Conservation (phyloP, 2,888 invertebrate genomes). For the Octodonta nipae region DNA sequence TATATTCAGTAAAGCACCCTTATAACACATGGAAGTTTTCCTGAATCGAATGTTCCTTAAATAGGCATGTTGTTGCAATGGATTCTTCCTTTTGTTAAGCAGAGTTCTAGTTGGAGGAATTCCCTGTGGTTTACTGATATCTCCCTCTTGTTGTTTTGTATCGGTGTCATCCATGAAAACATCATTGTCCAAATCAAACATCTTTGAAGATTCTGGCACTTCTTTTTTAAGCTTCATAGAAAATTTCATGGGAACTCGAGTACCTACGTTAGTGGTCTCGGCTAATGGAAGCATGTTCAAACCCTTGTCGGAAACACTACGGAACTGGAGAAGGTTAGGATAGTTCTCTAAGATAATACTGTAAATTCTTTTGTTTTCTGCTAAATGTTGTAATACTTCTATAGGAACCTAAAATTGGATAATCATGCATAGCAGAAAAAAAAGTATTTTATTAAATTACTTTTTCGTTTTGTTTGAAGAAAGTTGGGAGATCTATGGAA, state of each 20-base stretch:
- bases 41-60: conserved; percentile 58
- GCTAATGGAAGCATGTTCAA: conserved; percentile 29
- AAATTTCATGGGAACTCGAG: conserved; percentile 45
- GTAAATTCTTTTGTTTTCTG: conserved; percentile 51
- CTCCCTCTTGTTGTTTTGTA: not conserved
- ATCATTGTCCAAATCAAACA: too few species aligned
- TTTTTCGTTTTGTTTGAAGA: conserved; percentile 54
- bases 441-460: too few species aligned
- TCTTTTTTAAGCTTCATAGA: conserved; percentile 44
- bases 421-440: too few species aligned
- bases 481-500: conserved; percentile 62
- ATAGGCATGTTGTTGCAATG: conserved; percentile 38
- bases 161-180: conserved; percentile 1
- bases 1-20: conserved; percentile 73
- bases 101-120: conserved; percentile 9
- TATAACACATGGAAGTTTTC: conserved; percentile 71
- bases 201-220: conserved; percentile 3
- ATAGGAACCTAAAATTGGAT: conserved; percentile 56
- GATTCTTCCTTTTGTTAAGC: conserved; percentile 8
- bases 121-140: conserved; percentile 8
- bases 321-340: conserved; percentile 49
- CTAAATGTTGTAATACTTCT: conserved; percentile 47
- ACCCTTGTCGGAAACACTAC: conserved; percentile 51
- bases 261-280: conserved; percentile 39
- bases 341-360: conserved; percentile 60